Percentiles rank a stretch among this genome's conserved stretches.
Conservation (phyloP, 2,113 vertebrate species). For the Mesembrinibis cayennensis region DNA sequence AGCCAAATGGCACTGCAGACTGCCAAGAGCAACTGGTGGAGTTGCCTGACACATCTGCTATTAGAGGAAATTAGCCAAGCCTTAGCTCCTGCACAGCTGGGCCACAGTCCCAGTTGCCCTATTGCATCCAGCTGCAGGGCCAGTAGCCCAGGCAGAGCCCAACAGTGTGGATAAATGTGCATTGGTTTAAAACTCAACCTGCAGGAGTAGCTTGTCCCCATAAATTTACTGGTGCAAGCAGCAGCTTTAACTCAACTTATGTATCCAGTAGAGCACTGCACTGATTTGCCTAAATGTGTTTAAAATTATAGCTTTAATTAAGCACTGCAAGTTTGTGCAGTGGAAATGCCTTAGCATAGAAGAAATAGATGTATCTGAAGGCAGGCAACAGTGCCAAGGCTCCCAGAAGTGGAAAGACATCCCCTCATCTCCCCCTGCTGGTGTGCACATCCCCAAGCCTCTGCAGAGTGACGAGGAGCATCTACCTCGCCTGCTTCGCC, state of each 20-base stretch:
- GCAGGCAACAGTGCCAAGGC: neutral
- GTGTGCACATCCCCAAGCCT: neutral
- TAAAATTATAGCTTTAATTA: slow-evolving; percentile 16
- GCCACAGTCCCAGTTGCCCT: slow-evolving; percentile 18
- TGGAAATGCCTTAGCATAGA: neutral
- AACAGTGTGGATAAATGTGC: neutral
- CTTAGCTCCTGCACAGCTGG: slow-evolving; percentile 54
- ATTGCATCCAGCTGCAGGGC: slow-evolving; percentile 49
- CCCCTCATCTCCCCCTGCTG: slow-evolving; percentile 42
- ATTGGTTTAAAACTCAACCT: neutral
- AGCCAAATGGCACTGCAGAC: slow-evolving; percentile 40
- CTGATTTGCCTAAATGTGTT: neutral
- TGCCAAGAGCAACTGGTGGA: slow-evolving; percentile 62
- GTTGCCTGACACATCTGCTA: slow-evolving; percentile 58
- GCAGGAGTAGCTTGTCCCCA: neutral
- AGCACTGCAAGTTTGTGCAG: neutral
- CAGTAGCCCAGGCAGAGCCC: slow-evolving; percentile 26
- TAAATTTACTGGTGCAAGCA: neutral
- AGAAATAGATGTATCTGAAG: neutral
- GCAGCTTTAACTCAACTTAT: neutral
- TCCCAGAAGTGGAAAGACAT: slow-evolving; percentile 20
- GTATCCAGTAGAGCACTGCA: neutral
- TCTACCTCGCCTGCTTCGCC: neutral
- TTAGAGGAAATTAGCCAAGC: slow-evolving; percentile 46
- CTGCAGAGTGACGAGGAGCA: neutral